A percentile compares a stretch with the other conserved stretches of the same genome.
phyloP scores from a whole-genome alignment of 2,888 invertebrate genomes.

The Geophilus truncorum region DNA sequence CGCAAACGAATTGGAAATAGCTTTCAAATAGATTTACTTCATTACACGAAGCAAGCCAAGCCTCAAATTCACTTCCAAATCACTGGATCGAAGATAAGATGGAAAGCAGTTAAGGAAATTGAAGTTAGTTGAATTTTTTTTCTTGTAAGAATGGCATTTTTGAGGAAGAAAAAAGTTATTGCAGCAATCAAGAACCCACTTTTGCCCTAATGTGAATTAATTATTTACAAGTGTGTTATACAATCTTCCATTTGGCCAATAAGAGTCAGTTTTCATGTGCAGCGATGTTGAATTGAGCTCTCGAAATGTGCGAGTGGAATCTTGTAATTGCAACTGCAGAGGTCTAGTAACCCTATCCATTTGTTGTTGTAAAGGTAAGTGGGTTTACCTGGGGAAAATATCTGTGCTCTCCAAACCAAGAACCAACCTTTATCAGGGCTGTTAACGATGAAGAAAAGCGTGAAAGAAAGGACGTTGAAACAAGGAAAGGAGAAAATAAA shows the following conservation, averaged over 20 bases:
- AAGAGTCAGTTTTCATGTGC: constrained; percentile 14
- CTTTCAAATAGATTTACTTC: constrained; percentile 27
- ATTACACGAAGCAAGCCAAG: constrained; percentile 27
- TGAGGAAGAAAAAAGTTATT: background rate
- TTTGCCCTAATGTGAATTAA: background rate
- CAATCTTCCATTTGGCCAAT: constrained; percentile 5
- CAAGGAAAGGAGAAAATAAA: background rate
- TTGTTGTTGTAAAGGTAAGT: constrained; percentile 21
- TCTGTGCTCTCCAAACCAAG: background rate
- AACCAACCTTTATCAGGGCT: background rate
- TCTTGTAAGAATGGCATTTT: background rate
- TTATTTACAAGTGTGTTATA: background rate
- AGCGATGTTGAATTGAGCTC: background rate
- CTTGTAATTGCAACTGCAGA: background rate
- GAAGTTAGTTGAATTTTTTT: constrained; percentile 15
- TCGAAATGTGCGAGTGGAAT: background rate
- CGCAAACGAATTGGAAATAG: constrained; percentile 25
- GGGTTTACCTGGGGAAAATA: constrained; percentile 15
- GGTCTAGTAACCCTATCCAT: constrained; percentile 3
- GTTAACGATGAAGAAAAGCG: background rate
- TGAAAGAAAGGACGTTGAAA: too few relatives aligned
- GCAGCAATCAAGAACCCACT: background rate
- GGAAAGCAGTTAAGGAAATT: constrained; percentile 27
- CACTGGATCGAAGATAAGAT: constrained; percentile 25
- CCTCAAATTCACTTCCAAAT: constrained; percentile 27